A percentile compares a stretch with the other conserved stretches of the same genome.
These are phyloP conservation scores for Bemisia tabaci DNA, from an alignment of 1,140 invertebrate species.

Conservation along the genomic window DNA sequence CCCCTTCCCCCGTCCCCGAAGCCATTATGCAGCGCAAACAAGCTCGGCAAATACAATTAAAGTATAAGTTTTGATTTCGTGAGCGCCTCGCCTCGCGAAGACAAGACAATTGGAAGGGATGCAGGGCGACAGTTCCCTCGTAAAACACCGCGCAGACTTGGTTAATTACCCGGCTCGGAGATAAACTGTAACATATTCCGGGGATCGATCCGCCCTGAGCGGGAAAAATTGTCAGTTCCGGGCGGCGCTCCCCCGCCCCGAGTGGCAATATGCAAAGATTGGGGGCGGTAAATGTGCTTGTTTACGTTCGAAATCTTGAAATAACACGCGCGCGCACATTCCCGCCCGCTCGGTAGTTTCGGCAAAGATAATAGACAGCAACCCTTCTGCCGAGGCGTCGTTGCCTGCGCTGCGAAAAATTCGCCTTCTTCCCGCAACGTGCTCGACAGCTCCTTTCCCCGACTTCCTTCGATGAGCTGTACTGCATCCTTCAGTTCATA, in stretches of 20 bases:
- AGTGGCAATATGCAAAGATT: not conserved
- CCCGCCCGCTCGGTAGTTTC: not conserved
- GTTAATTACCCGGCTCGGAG: not conserved
- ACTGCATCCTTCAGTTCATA: too few species aligned
- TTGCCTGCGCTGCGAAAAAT: too few species aligned
- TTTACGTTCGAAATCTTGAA: not conserved
- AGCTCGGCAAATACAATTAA: not conserved
- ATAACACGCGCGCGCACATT: not conserved
- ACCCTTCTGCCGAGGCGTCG: too few species aligned
- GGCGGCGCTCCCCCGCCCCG: not conserved
- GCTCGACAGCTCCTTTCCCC: too few species aligned
- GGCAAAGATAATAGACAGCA: not conserved
- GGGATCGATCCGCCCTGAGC: not conserved
- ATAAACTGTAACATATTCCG: not conserved
- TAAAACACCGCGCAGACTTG: not conserved
- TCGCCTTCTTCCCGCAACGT: too few species aligned
- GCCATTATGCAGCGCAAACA: not conserved
- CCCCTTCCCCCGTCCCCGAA: too few species aligned
- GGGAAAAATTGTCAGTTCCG: not conserved
- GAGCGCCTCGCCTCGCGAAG: not conserved
- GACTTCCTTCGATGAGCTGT: too few species aligned
- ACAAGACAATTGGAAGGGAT: not conserved
- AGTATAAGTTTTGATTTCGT: not conserved
- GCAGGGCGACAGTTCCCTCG: not conserved
- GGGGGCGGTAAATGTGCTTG: not conserved